Conservation (phyloP, 2,888 invertebrate genomes). For the Dasysyrphus albostriatus region DNA sequence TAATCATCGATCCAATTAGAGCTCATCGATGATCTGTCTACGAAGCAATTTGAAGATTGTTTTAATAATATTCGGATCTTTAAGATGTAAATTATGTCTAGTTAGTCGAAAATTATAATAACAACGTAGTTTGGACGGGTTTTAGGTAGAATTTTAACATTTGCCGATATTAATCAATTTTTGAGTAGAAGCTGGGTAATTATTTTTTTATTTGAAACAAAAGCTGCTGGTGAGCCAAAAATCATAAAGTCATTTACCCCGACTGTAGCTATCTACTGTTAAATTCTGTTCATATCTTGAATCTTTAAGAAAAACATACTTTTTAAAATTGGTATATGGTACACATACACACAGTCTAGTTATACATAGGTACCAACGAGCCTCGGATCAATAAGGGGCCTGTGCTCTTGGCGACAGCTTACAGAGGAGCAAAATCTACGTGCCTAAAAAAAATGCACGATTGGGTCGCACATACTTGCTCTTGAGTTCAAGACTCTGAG, state of each 20-base stretch:
- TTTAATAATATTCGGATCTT: constrained; percentile 16
- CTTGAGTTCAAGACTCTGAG: too few species aligned
- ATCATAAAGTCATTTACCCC: not conserved
- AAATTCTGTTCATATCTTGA: too few species aligned
- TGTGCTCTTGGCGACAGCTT: too few species aligned
- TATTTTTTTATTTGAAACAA: not conserved
- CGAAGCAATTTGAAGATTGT: constrained; percentile 54
- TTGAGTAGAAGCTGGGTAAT: not conserved
- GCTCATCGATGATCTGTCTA: constrained; percentile 70
- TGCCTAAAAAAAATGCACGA: too few species aligned
- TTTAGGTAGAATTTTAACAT: not conserved
- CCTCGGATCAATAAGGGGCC: too few species aligned
- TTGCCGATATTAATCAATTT: not conserved
- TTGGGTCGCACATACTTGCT: too few species aligned
- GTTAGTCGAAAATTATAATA: constrained; percentile 11
- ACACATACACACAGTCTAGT: too few species aligned
- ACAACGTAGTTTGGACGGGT: not conserved
- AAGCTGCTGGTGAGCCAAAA: not conserved
- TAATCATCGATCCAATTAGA: constrained; percentile 74
- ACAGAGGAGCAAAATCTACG: too few species aligned
- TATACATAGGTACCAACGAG: too few species aligned
- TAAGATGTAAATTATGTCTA: constrained; percentile 56
- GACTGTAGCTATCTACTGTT: too few species aligned
- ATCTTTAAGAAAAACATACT: too few species aligned
- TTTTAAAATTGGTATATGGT: too few species aligned